Percentiles rank a stretch among this genome's conserved stretches.
Conservation (phyloP, 1,140 invertebrate species). For the Rhagoletis pomonella region DNA sequence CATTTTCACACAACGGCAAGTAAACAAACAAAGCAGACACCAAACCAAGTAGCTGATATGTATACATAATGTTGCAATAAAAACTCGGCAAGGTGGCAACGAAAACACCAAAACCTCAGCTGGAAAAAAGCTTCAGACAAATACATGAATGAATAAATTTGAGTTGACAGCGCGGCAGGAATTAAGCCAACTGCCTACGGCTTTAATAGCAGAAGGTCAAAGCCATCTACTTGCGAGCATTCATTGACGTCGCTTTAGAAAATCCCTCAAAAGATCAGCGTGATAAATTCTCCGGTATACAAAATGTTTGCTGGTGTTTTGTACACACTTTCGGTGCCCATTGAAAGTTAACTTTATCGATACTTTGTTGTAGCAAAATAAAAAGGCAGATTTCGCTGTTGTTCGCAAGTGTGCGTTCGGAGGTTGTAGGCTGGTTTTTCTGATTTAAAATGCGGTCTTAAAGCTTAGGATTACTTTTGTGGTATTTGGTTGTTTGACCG, state of each 20-base stretch:
- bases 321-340: not conserved
- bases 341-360: not conserved
- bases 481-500: not conserved
- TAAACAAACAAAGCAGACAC: not conserved
- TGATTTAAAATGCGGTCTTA: not conserved
- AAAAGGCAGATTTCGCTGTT: not conserved
- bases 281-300: not conserved
- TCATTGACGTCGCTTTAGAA: not conserved
- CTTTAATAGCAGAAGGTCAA: constrained; percentile 5
- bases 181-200: not conserved
- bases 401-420: not conserved
- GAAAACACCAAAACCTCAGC: not conserved
- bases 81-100: too few relatives aligned
- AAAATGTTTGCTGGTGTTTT: not conserved
- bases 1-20: not conserved
- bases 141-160: too few relatives aligned
- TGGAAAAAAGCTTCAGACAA: not conserved
- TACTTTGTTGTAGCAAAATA: not conserved
- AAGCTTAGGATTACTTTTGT: not conserved
- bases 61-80: too few relatives aligned
- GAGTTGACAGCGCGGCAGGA: not conserved
- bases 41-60: not conserved
- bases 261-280: constrained; percentile 11
- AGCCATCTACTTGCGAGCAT: not conserved
- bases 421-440: not conserved